These are phyloP conservation scores for Lasioglossum malachurum DNA, from an alignment of 2,888 invertebrate genomes.

Conservation along the genomic window DNA sequence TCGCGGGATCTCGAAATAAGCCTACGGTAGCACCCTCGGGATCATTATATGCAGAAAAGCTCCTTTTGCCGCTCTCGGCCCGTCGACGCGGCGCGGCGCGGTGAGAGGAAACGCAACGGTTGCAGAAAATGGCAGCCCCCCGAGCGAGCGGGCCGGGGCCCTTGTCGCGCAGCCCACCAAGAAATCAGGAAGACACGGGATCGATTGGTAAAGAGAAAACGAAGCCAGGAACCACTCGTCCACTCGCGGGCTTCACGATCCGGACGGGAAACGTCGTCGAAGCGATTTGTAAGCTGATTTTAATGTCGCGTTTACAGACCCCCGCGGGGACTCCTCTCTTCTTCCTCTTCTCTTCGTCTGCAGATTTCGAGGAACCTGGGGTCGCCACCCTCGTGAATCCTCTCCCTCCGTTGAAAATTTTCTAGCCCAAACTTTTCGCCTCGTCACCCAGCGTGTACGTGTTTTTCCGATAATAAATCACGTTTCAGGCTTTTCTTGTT, in stretches of 20 bases:
- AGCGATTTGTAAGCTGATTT: constrained; percentile 80
- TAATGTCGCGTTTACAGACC: constrained; percentile 78
- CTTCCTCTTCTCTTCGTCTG: constrained; percentile 55
- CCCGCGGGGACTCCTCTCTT: constrained; percentile 43
- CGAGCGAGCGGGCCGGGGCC: constrained; percentile 25
- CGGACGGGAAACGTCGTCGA: constrained; percentile 69
- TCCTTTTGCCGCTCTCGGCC: not conserved
- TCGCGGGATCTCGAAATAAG: constrained; percentile 63
- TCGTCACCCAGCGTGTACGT: constrained; percentile 48
- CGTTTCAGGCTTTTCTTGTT: constrained; percentile 68
- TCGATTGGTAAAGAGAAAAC: constrained; percentile 20
- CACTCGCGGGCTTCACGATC: constrained; percentile 67
- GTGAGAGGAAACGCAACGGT: constrained; percentile 70
- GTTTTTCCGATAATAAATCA: constrained; percentile 75
- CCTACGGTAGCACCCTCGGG: constrained; percentile 40
- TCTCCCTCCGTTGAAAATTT: constrained; percentile 42
- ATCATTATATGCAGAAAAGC: constrained; percentile 56
- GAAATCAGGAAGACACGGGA: constrained; percentile 45
- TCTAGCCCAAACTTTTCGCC: constrained; percentile 48
- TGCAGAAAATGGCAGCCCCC: constrained; percentile 68
- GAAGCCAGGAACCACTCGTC: constrained; percentile 44
- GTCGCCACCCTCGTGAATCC: constrained; percentile 24
- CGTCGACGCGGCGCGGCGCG: constrained; percentile 56
- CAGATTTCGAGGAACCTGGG: constrained; percentile 61
- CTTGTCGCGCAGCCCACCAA: constrained; percentile 31